phyloP scores from a whole-genome alignment of 2,888 invertebrate genomes.

The Tuta absoluta region DNA sequence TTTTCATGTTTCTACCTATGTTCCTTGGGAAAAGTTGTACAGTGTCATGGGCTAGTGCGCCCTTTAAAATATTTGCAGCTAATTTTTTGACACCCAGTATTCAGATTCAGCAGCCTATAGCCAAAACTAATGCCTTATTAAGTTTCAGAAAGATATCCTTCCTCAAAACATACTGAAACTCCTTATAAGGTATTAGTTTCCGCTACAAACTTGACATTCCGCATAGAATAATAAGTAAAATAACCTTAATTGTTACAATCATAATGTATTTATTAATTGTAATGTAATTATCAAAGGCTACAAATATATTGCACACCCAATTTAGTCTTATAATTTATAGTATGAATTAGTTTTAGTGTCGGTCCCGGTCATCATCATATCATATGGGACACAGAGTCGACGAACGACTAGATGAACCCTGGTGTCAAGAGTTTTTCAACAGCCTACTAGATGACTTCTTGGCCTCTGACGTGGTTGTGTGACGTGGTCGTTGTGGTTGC shows the following conservation, averaged over 20 bases:
- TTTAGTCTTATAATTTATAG: not conserved
- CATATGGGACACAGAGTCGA: no score
- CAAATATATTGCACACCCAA: not conserved
- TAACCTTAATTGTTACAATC: constrained; percentile 6
- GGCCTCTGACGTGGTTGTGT: no score
- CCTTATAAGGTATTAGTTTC: constrained; percentile 1
- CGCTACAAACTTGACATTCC: constrained; percentile 5
- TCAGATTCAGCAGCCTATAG: constrained; percentile 6
- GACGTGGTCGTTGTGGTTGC: no score
- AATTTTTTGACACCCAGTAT: not conserved
- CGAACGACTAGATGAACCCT: no score
- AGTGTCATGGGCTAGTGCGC: not conserved
- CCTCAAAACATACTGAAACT: no score
- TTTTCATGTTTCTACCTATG: not conserved
- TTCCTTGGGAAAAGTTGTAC: no score
- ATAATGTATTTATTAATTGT: not conserved
- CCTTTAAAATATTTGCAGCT: no score
- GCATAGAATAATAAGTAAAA: constrained; percentile 12
- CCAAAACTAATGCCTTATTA: constrained; percentile 1
- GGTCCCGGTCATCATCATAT: no score
- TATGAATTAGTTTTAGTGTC: not conserved
- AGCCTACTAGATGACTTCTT: no score
- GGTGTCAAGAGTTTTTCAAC: no score
- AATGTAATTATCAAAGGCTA: not conserved
- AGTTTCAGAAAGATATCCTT: no score